These are phyloP conservation scores for Slavum lentiscoides DNA, from an alignment of 2,888 invertebrate species.

Conservation along the genomic window DNA sequence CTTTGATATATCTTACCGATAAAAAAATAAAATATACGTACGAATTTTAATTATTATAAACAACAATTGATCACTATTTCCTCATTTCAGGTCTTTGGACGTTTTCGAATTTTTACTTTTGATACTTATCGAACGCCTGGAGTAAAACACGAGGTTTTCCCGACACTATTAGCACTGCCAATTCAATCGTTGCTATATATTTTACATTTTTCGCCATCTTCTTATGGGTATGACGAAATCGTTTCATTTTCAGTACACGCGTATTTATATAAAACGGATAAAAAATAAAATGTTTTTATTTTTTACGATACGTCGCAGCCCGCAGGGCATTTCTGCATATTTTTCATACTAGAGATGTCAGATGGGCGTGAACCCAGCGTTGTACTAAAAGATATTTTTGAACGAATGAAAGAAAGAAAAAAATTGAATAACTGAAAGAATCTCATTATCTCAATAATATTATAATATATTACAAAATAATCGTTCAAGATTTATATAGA, in stretches of 20 bases:
- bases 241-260: conserved; percentile 51
- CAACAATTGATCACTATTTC: no score
- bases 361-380: conserved; percentile 86
- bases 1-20: no score
- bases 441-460: no score
- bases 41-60: no score
- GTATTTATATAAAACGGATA: neutral
- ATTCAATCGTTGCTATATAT: conserved; percentile 91
- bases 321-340: conserved; percentile 85
- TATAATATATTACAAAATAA: no score
- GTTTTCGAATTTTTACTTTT: conserved; percentile 93
- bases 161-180: conserved; percentile 69
- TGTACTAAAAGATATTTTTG: no score
- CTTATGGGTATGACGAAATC: conserved; percentile 77
- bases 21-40: no score
- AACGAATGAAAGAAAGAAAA: no score
- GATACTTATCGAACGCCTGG: conserved; percentile 93
- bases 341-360: conserved; percentile 93
- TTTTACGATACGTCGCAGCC: no score
- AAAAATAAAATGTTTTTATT: neutral
- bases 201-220: conserved; percentile 96
- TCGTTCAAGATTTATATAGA: no score
- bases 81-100: conserved; percentile 81
- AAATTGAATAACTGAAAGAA: no score
- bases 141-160: conserved; percentile 69